Percentiles rank a stretch among this genome's conserved stretches.
phyloP scores from a whole-genome alignment of 2,888 invertebrate genomes.

The Cabera pusaria region DNA sequence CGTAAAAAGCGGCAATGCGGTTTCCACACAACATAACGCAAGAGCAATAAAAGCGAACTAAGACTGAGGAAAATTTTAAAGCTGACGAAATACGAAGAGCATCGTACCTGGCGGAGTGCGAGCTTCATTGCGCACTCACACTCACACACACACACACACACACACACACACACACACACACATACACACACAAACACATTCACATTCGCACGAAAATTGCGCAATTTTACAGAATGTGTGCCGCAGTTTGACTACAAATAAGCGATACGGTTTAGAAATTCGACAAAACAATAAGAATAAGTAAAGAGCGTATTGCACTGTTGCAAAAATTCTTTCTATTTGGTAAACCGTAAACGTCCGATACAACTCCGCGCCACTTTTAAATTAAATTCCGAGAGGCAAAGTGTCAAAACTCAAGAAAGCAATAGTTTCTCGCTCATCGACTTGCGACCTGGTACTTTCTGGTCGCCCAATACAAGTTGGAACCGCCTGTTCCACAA shows the following conservation, averaged over 20 bases:
- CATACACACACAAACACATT: too few relatives aligned
- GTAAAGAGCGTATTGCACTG: slow-evolving; percentile 2
- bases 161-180: too few relatives aligned
- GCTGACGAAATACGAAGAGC: slow-evolving; percentile 11
- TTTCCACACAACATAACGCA: slow-evolving; percentile 19
- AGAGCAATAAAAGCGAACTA: slow-evolving; percentile 21
- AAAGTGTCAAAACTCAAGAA: slow-evolving; percentile 13
- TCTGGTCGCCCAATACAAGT: slow-evolving; percentile 8
- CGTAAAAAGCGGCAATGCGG: slow-evolving; percentile 20
- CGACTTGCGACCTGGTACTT: slow-evolving; percentile 6
- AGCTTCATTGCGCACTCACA: slow-evolving; percentile 3
- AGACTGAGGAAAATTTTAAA: slow-evolving; percentile 24
- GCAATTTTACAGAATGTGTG: slow-evolving; percentile 15
- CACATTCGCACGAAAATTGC: slow-evolving; percentile 12
- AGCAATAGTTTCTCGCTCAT: slow-evolving; percentile 6
- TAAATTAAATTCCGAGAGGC: slow-evolving; percentile 13
- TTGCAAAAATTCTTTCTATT: slow-evolving; percentile 7
- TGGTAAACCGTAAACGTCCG: slow-evolving; percentile 4
- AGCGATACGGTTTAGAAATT: not conserved
- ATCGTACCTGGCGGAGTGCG: slow-evolving; percentile 6
- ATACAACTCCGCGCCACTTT: slow-evolving; percentile 11
- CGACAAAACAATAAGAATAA: slow-evolving; percentile 10
- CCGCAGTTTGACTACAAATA: slow-evolving; percentile 11
- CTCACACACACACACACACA: too few relatives aligned
- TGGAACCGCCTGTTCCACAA: too few relatives aligned